Base-by-base conservation (phyloP, 2,888 invertebrate genomes). In the Protodeltote pygarga region DNA sequence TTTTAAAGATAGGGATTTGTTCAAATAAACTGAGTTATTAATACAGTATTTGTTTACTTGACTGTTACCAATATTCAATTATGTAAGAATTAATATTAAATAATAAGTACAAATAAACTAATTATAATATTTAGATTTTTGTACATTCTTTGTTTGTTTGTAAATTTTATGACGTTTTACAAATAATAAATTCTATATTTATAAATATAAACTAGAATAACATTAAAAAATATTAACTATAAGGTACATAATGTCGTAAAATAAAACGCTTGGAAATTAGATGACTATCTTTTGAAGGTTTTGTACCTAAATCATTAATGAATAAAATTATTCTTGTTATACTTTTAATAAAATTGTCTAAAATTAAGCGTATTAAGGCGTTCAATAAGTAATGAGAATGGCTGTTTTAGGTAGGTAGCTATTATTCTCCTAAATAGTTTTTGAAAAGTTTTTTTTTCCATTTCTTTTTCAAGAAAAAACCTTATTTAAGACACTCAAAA, bases 31-130 rank as follows among this genome's bases (percentile, higher is more conserved):
- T 14, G 5, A 32, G 16, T 32, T 40, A 20, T 39, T 35, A 40
- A 32, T 53, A 10, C 34, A 46, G 19, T 50, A 29, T 48, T 46
- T 31, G 34, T 50, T 38, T 62, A 60, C 24, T 55, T 46, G 62
- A 67, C 59, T 71, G 73, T 74, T 73, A 73, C 72, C 73, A 71
- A 57, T 58, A 33, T 54, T 49, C 24, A 41, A 50, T 39, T 54
- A 44, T 48, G 37, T 62, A 45, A 59, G 38, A 48, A 38, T 34
- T 53, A 51, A 51, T 34, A 60, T 48, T 53, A 57, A 45, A 35
- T 39, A 62, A 44, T 62, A 66, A 58, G 57, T 62, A 62, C 52
- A 59, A 66, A 59, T 60, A 34, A 49, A 50, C 29, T 45, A 51
- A 27, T 35, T 32, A 38, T 20, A 50, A 35, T 44, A 39, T 28